Evolutionary conservation across 1,140 invertebrate genomes (phyloP).

Genomic region (honey bee (Apis mellifera)): Amel_HAv3.1 CM009932.2:5717501-5718000

Average conservation of each 20-base stretch:
- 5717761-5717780: background rate
- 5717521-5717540: slow-evolving; percentile 23
- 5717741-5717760: background rate
- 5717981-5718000: no score
- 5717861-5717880: no score
- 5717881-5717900: no score
- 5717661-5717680: background rate
- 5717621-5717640: background rate
- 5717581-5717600: slow-evolving; percentile 33
- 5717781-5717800: background rate
- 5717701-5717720: background rate
- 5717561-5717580: slow-evolving; percentile 45
- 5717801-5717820: background rate
- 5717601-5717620: slow-evolving; percentile 29
- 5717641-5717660: background rate
- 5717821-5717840: background rate
- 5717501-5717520: background rate
- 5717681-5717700: background rate
- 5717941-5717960: no score
- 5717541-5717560: slow-evolving; percentile 24
- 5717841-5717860: no score
- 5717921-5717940: no score
- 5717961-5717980: no score
- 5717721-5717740: background rate
- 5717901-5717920: no score